Percentiles rank a stretch among this genome's conserved stretches.
Conservation (phyloP, 2,797 vertebrate species). For the Orientallactaga sibirica region DNA sequence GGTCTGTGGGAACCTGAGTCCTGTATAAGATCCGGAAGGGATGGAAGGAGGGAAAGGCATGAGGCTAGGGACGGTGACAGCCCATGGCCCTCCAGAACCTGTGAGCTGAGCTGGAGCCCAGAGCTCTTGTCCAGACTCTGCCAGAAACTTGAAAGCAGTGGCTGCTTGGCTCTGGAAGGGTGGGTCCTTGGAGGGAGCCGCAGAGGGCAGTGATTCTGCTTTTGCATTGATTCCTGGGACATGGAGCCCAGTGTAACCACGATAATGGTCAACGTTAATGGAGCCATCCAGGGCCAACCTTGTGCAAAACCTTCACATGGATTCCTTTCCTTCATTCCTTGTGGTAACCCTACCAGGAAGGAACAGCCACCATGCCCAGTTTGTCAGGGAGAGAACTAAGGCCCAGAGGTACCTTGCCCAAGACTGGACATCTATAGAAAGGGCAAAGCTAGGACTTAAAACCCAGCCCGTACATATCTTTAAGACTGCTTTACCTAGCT, state of each 20-base stretch:
- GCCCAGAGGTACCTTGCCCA: not conserved
- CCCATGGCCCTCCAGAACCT: not conserved
- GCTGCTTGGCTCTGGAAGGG: not conserved
- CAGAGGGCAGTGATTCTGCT: not conserved
- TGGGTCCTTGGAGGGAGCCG: not conserved
- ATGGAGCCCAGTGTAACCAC: accelerated
- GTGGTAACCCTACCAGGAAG: not conserved
- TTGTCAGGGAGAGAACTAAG: not conserved
- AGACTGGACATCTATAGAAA: not conserved
- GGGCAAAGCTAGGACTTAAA: not conserved
- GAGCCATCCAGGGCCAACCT: not conserved
- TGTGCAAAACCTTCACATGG: too few relatives aligned
- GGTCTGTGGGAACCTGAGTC: too few relatives aligned
- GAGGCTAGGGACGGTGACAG: not conserved
- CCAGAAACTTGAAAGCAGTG: not conserved
- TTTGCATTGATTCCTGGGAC: not conserved
- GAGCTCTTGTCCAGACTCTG: not conserved
- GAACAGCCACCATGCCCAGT: accelerated
- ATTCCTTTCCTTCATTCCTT: not conserved
- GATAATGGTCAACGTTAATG: not conserved
- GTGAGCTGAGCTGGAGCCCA: not conserved
- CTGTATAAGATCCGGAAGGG: accelerated
- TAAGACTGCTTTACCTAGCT: not conserved
- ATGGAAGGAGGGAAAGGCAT: not conserved
- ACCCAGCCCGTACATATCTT: not conserved